phyloP scores from a whole-genome alignment of 2,888 invertebrate genomes.

The Plutella xylostella region DNA sequence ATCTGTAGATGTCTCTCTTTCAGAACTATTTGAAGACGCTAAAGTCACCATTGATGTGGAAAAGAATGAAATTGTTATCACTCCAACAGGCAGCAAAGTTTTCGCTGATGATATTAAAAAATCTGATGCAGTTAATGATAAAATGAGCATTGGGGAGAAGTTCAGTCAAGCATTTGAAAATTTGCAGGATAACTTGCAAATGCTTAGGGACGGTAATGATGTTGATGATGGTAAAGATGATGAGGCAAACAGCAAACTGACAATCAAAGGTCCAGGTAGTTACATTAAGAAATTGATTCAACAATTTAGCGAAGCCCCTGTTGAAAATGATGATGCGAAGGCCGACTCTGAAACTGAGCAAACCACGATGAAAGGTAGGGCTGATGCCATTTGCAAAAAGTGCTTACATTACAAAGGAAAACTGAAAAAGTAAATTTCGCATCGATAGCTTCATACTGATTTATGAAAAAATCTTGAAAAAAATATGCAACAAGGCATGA shows the following conservation, averaged over 20 bases:
- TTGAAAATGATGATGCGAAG: slow-evolving; percentile 47
- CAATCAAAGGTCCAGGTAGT: slow-evolving; percentile 55
- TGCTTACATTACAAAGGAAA: slow-evolving; percentile 64
- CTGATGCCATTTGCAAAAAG: slow-evolving; percentile 64
- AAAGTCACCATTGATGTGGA: slow-evolving; percentile 52
- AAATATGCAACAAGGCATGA: too few species aligned
- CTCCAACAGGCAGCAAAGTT: slow-evolving; percentile 50
- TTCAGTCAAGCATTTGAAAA: slow-evolving; percentile 45
- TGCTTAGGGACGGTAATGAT: slow-evolving; percentile 33
- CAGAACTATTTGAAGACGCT: slow-evolving; percentile 47
- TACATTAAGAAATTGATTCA: slow-evolving; percentile 62
- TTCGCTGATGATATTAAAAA: too few species aligned
- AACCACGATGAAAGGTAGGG: slow-evolving; percentile 48
- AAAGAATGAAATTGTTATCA: slow-evolving; percentile 54
- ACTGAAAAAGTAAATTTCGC: slow-evolving; percentile 45
- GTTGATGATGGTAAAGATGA: slow-evolving; percentile 27
- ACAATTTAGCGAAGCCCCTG: slow-evolving; percentile 60
- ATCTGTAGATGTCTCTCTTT: slow-evolving; percentile 65
- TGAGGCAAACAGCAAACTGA: slow-evolving; percentile 39
- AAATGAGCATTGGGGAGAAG: slow-evolving; percentile 43
- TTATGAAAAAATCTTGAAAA: too few species aligned
- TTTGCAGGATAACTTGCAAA: slow-evolving; percentile 51
- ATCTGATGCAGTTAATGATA: slow-evolving; percentile 23
- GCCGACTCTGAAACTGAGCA: slow-evolving; percentile 47
- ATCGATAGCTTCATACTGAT: too few species aligned